A percentile compares a stretch with the other conserved stretches of the same genome.
phyloP scores from a whole-genome alignment of 2,113 vertebrate genomes.

The Bos javanicus region DNA sequence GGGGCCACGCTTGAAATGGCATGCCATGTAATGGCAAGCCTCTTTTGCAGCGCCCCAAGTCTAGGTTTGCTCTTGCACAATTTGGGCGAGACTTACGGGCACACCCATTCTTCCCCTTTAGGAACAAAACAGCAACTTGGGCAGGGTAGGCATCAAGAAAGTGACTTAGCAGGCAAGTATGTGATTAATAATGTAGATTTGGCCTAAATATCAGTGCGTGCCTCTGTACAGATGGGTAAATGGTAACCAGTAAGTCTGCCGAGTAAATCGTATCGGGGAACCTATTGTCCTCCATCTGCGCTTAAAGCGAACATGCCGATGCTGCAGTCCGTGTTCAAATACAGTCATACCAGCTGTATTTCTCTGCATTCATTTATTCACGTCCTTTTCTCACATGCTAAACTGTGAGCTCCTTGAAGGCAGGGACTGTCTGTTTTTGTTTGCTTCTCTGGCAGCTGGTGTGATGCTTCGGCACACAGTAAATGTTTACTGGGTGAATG shows the following conservation, averaged over 20 bases:
- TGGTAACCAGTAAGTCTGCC: constrained; percentile 35
- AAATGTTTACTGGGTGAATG: neutral
- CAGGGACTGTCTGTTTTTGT: neutral
- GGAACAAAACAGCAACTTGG: constrained; percentile 55
- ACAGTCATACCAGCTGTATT: neutral
- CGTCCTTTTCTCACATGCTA: neutral
- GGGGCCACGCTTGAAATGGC: constrained; percentile 46
- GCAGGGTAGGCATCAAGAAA: constrained; percentile 32
- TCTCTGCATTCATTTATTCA: neutral
- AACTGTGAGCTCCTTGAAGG: constrained; percentile 8
- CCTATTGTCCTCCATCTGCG: neutral
- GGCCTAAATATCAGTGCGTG: constrained; percentile 24
- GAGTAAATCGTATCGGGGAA: constrained; percentile 1
- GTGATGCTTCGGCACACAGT: neutral
- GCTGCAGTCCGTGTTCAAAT: neutral
- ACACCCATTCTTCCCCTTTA: constrained; percentile 26
- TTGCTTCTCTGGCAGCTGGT: neutral
- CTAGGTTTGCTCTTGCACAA: constrained; percentile 51
- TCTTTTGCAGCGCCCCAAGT: neutral
- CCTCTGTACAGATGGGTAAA: constrained; percentile 8
- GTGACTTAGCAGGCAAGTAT: constrained; percentile 55
- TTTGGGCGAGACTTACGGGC: constrained; percentile 26
- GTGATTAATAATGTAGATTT: constrained; percentile 60
- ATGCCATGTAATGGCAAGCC: neutral
- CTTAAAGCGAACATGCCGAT: neutral